Percentiles rank a stretch among this genome's conserved stretches.
These are phyloP conservation scores for Leucoraja erinaceus DNA, from an alignment of 2,113 vertebrate species.

Conservation along the genomic window DNA sequence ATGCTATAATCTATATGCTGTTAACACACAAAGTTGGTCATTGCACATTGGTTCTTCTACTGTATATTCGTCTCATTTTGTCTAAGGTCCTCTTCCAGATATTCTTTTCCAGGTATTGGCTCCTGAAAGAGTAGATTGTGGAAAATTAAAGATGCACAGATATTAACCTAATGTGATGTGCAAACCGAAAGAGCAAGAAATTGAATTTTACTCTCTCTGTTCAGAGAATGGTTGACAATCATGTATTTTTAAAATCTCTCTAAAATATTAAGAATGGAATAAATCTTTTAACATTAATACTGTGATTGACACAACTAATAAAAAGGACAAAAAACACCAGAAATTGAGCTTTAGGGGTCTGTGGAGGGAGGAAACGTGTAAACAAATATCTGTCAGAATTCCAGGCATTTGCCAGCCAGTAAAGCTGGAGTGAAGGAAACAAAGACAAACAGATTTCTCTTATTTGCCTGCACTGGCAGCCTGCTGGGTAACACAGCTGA, in stretches of 20 bases:
- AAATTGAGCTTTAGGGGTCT: not conserved
- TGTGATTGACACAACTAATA: not conserved
- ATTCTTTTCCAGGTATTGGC: not conserved
- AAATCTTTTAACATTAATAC: not conserved
- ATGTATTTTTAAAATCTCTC: not conserved
- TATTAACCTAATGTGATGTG: not conserved
- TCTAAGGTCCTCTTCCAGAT: not conserved
- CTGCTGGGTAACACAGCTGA: constrained; percentile 33
- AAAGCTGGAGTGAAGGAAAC: constrained; percentile 1
- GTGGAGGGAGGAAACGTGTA: not conserved
- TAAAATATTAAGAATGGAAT: not conserved
- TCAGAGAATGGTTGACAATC: not conserved
- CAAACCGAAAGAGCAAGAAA: not conserved
- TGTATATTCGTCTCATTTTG: not conserved
- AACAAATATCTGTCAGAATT: not conserved
- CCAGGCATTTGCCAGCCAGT: not conserved
- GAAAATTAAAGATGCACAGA: not conserved
- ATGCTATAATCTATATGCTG: not conserved
- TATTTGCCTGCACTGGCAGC: constrained; percentile 35
- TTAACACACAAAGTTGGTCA: not conserved
- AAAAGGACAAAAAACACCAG: not conserved
- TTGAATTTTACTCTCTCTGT: not conserved
- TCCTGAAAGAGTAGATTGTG: not conserved
- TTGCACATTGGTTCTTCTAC: not conserved
- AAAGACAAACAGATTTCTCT: constrained; percentile 27